Conservation (phyloP, 2,888 invertebrate genomes). For the Limenitis arthemis region DNA sequence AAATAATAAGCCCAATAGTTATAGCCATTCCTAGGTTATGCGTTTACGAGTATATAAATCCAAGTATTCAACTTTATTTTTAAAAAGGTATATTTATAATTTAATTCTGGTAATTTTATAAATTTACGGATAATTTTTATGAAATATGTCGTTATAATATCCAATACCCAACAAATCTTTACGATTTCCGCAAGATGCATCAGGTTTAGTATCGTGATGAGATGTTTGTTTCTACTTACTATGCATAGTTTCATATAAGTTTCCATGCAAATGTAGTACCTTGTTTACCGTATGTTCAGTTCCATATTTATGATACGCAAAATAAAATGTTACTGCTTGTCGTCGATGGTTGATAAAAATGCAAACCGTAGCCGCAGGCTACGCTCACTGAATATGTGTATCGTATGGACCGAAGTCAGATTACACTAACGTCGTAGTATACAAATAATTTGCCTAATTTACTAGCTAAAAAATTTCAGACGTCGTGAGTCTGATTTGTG, state of each 20-base stretch:
- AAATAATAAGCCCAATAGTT: too few species aligned
- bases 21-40: too few species aligned
- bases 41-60: too few species aligned
- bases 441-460: slow-evolving; percentile 12
- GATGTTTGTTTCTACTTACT: slow-evolving; percentile 50
- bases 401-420: slow-evolving; percentile 27
- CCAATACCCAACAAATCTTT: slow-evolving; percentile 22
- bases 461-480: slow-evolving; percentile 4
- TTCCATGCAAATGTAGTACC: slow-evolving; percentile 56
- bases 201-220: slow-evolving; percentile 37
- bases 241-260: slow-evolving; percentile 68
- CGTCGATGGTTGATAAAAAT: slow-evolving; percentile 67
- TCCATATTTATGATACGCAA: slow-evolving; percentile 69
- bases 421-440: slow-evolving; percentile 19
- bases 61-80: too few species aligned
- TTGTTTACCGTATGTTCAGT: slow-evolving; percentile 52
- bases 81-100: too few species aligned
- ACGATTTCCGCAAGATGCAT: slow-evolving; percentile 14
- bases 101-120: too few species aligned
- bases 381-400: slow-evolving; percentile 55
- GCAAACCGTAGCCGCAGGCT: slow-evolving; percentile 62
- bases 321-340: slow-evolving; percentile 64
- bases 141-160: slow-evolving; percentile 1
- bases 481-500: slow-evolving; percentile 9
- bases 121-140: too few species aligned